phyloP scores from a whole-genome alignment of 2,888 invertebrate genomes.

The Agriopis marginaria region DNA sequence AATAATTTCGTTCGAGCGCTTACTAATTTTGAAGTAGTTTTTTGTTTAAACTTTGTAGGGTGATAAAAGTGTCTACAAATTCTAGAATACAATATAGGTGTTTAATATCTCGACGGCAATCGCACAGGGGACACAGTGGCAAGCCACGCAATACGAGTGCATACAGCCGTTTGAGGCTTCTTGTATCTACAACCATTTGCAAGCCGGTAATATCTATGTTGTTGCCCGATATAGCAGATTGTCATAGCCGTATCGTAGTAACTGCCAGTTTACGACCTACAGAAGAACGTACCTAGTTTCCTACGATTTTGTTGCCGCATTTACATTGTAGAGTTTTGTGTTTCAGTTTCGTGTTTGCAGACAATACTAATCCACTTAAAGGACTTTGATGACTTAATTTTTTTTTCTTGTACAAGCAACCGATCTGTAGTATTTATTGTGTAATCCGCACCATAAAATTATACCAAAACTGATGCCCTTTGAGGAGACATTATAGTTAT shows the following conservation, averaged over 20 bases:
- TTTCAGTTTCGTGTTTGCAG: not conserved
- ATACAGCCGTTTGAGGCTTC: conserved; percentile 1
- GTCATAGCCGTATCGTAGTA: not conserved
- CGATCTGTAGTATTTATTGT: too few relatives aligned
- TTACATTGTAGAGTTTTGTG: not conserved
- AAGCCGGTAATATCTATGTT: not conserved
- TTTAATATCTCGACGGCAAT: too few relatives aligned
- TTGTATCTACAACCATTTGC: conserved; percentile 12
- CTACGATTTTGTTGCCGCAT: conserved; percentile 1
- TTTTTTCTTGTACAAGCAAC: too few relatives aligned
- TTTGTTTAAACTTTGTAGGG: too few relatives aligned
- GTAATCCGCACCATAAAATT: too few relatives aligned
- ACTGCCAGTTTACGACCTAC: conserved; percentile 8
- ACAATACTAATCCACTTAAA: not conserved
- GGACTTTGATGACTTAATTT: too few relatives aligned
- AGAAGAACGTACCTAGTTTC: not conserved
- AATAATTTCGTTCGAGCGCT: too few relatives aligned
- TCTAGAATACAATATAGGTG: too few relatives aligned
- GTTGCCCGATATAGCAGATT: not conserved
- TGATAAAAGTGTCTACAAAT: too few relatives aligned
- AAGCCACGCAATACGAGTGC: not conserved
- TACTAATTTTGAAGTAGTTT: too few relatives aligned
- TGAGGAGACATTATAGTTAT: too few relatives aligned
- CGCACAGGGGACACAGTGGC: not conserved
- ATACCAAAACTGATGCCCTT: too few relatives aligned